A percentile compares a stretch with the other conserved stretches of the same genome.
Conservation (phyloP, 2,888 invertebrate genomes). For the Atethmia centrago region DNA sequence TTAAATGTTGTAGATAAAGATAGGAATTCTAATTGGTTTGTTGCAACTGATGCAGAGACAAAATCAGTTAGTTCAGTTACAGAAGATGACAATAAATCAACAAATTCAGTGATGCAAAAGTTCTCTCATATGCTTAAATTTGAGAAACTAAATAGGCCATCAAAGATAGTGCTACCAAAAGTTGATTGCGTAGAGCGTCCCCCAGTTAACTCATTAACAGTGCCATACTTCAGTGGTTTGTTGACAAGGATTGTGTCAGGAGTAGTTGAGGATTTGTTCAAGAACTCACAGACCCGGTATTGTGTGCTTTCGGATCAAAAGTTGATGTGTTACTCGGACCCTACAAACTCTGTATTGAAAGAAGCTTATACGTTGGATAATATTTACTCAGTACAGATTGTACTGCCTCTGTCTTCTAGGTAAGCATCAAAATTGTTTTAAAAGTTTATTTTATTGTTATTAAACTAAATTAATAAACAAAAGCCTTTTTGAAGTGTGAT, state of each 20-base stretch:
- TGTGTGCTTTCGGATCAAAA: slow-evolving; percentile 93
- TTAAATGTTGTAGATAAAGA: slow-evolving; percentile 74
- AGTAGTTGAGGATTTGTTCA: slow-evolving; percentile 93
- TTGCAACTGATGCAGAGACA: slow-evolving; percentile 67
- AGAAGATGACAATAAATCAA: slow-evolving; percentile 74
- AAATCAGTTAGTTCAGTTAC: slow-evolving; percentile 48
- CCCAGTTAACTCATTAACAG: slow-evolving; percentile 84
- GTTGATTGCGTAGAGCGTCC: slow-evolving; percentile 88
- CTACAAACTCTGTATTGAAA: slow-evolving; percentile 92
- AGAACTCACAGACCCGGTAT: slow-evolving; percentile 94
- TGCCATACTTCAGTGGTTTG: slow-evolving; percentile 91
- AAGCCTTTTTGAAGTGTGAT: neutral
- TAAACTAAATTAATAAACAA: neutral
- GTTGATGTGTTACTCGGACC: slow-evolving; percentile 94
- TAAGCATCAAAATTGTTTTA: slow-evolving; percentile 65
- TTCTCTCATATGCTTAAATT: slow-evolving; percentile 87
- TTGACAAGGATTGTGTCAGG: slow-evolving; percentile 91
- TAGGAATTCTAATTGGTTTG: slow-evolving; percentile 86
- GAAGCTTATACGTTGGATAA: slow-evolving; percentile 93
- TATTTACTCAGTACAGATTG: slow-evolving; percentile 92
- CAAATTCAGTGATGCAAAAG: slow-evolving; percentile 81
- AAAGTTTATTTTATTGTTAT: neutral
- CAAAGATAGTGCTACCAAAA: slow-evolving; percentile 73
- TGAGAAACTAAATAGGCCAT: slow-evolving; percentile 82
- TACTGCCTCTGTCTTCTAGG: slow-evolving; percentile 89